Percentiles rank a stretch among this genome's conserved stretches.
Conservation (phyloP, 2,113 vertebrate genomes). For the Sinocyclocheilus anophthalmus region DNA sequence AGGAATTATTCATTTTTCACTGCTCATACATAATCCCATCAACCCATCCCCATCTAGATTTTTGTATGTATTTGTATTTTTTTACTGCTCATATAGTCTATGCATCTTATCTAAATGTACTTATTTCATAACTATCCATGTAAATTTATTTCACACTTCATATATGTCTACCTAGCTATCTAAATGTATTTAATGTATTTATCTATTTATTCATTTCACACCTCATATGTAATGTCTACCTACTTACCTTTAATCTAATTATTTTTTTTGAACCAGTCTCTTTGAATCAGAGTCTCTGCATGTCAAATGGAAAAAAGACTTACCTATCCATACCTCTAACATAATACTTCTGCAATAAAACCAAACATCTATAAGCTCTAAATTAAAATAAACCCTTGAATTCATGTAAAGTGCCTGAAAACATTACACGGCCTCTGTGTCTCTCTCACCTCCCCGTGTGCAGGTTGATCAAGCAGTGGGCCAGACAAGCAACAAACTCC, state of each 20-base stretch:
- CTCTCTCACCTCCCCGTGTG: slow-evolving; percentile 86
- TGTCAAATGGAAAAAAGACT: neutral
- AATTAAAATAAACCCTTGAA: neutral
- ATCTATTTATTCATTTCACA: no score
- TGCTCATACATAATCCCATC: neutral
- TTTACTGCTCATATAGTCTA: neutral
- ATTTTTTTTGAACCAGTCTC: no score
- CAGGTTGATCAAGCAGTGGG: slow-evolving; percentile 94
- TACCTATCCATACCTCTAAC: neutral
- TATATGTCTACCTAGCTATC: no score
- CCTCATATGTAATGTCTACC: no score
- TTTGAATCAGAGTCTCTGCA: no score
- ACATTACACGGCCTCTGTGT: neutral
- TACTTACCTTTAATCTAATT: no score
- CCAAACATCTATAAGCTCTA: neutral
- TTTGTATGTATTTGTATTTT: neutral
- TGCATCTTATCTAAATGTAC: neutral
- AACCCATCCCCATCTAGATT: neutral
- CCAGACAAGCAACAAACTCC: slow-evolving; percentile 95
- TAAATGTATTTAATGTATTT: no score
- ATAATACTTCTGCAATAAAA: no score
- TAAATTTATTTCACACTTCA: no score
- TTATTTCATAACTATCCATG: no score
- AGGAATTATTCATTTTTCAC: neutral
- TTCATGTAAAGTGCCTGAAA: no score